phyloP scores from a whole-genome alignment of 2,113 vertebrate species.

The Jaculus jaculus region DNA sequence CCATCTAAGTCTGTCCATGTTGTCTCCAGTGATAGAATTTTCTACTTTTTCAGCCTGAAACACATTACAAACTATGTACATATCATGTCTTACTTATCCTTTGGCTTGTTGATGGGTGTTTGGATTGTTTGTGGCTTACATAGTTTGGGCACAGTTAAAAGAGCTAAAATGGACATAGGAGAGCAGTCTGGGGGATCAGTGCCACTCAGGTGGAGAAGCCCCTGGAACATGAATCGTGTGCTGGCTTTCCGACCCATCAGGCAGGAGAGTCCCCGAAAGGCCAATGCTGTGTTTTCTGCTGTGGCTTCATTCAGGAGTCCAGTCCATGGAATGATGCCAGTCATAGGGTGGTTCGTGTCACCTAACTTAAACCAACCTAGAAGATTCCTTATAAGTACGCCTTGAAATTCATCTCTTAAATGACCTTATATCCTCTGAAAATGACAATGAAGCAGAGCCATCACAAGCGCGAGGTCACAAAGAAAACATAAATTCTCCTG shows the following conservation, averaged over 20 bases:
- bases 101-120: background rate
- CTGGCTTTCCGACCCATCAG: too few species aligned
- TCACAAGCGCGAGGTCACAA: background rate
- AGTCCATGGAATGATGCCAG: too few species aligned
- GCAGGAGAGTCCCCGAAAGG: too few species aligned
- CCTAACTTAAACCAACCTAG: too few species aligned
- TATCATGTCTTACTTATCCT: background rate
- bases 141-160: background rate
- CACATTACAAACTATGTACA: too few species aligned
- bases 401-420: background rate
- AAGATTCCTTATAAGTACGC: background rate
- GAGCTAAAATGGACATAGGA: background rate
- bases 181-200: background rate
- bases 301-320: too few species aligned
- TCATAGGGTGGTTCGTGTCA: too few species aligned
- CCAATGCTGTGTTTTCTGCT: too few species aligned
- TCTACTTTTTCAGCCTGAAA: background rate
- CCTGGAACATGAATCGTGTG: too few species aligned
- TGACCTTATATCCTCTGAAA: background rate
- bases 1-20: background rate
- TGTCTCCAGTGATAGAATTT: background rate
- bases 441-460: conserved; percentile 23
- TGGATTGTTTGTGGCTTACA: background rate
- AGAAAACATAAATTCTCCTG: too few species aligned
- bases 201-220: too few species aligned